phyloP scores from a whole-genome alignment of 2,888 invertebrate species.

The Lissocephala sabroskyi region DNA sequence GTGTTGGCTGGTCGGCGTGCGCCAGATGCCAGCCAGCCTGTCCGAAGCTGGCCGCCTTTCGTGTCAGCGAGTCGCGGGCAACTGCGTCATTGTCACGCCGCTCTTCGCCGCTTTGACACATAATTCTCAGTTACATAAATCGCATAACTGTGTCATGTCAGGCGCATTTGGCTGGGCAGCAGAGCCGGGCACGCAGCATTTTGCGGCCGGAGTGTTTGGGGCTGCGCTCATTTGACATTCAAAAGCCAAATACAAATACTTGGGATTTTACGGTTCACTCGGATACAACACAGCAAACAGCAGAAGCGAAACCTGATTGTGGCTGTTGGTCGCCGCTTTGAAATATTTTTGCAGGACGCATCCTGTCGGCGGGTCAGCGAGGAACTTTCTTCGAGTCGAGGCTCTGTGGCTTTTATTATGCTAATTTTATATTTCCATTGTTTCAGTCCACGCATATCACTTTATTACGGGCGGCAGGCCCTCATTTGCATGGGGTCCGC shows the following conservation, averaged over 20 bases:
- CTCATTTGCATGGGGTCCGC: constrained; percentile 60
- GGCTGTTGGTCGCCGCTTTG: no score
- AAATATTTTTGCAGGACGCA: no score
- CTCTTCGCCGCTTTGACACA: constrained; percentile 53
- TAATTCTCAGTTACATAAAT: constrained; percentile 60
- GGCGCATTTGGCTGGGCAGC: constrained; percentile 14
- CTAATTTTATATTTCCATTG: constrained; percentile 65
- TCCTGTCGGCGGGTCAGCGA: background rate
- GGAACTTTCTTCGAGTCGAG: constrained; percentile 1
- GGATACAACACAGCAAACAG: no score
- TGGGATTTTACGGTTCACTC: constrained; percentile 13
- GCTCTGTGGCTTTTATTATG: constrained; percentile 58
- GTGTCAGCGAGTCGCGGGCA: background rate
- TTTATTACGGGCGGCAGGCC: constrained; percentile 46
- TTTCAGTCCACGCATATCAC: constrained; percentile 61
- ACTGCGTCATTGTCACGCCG: constrained; percentile 52
- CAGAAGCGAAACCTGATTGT: no score
- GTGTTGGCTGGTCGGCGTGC: background rate
- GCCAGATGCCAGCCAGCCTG: no score
- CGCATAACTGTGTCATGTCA: constrained; percentile 62
- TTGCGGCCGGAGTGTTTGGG: no score
- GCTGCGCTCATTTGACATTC: constrained; percentile 30
- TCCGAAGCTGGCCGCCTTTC: no score
- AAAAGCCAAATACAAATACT: constrained; percentile 24
- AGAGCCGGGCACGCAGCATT: constrained; percentile 13